phyloP scores from a whole-genome alignment of 2,113 vertebrate genomes.

The Neodon shergylaensis region DNA sequence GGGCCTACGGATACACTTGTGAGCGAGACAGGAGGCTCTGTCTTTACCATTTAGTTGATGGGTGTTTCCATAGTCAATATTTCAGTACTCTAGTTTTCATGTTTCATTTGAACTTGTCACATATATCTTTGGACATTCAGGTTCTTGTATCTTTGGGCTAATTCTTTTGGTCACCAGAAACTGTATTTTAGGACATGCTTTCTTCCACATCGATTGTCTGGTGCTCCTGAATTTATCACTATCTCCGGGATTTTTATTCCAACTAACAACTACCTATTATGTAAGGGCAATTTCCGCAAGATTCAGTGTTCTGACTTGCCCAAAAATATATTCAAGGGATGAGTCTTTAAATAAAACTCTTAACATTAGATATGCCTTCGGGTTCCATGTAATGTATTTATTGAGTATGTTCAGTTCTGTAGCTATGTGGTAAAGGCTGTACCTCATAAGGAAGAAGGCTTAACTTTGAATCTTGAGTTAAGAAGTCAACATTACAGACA shows the following conservation, averaged over 20 bases:
- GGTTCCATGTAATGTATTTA: not conserved
- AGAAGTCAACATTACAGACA: not conserved
- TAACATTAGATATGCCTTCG: slow-evolving; percentile 7
- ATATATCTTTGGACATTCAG: not conserved
- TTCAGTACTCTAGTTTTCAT: slow-evolving; percentile 23
- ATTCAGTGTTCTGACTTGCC: slow-evolving; percentile 12
- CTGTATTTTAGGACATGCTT: not conserved
- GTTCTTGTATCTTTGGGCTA: not conserved
- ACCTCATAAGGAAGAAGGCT: not conserved
- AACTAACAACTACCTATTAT: slow-evolving; percentile 5
- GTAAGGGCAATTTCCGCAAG: slow-evolving; percentile 5
- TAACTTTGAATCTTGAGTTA: not conserved
- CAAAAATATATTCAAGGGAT: slow-evolving; percentile 44
- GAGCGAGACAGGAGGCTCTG: not conserved
- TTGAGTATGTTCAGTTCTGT: slow-evolving; percentile 10
- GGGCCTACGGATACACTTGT: not conserved
- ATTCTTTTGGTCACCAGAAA: slow-evolving; percentile 42
- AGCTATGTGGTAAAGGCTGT: not conserved
- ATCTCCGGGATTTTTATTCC: slow-evolving; percentile 29
- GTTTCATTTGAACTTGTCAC: slow-evolving; percentile 44
- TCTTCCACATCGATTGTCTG: not conserved
- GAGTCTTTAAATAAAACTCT: slow-evolving; percentile 51
- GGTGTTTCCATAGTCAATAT: slow-evolving; percentile 36
- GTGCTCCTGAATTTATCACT: slow-evolving; percentile 37
- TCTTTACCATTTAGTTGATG: slow-evolving; percentile 10